phyloP scores from a whole-genome alignment of 2,113 vertebrate species.

The Chelonoidis abingdonii region DNA sequence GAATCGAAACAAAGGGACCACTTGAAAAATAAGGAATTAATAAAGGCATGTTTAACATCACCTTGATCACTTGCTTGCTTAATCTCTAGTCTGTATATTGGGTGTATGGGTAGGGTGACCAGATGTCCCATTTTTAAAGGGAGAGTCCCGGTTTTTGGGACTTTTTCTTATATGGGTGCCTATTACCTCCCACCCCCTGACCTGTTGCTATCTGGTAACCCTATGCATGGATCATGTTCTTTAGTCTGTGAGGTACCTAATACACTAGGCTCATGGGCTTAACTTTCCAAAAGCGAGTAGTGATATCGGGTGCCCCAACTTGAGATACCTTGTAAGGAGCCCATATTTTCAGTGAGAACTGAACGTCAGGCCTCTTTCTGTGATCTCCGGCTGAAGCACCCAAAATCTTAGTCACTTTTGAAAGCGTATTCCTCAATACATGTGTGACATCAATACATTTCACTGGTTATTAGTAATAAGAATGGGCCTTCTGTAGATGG shows the following conservation, averaged over 20 bases:
- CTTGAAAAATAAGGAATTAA: not conserved
- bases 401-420: not conserved
- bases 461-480: not conserved
- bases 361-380: not conserved
- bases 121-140: too few species aligned
- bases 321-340: not conserved
- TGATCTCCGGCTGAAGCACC: not conserved
- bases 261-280: not conserved
- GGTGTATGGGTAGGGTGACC: not conserved
- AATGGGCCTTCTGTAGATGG: not conserved
- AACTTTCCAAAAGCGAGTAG: not conserved
- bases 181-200: too few species aligned
- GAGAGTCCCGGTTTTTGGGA: too few species aligned
- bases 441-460: rapidly evolving
- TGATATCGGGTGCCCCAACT: rapidly evolving
- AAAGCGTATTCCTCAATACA: not conserved
- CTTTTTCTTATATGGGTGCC: too few species aligned
- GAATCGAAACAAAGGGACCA: not conserved
- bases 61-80: not conserved
- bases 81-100: not conserved
- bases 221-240: not conserved
- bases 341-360: not conserved
- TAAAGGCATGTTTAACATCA: not conserved
- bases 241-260: not conserved
- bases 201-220: too few species aligned